A percentile compares a stretch with the other conserved stretches of the same genome.
Conservation (phyloP, 2,888 invertebrate genomes). For the Philereme vetulata region DNA sequence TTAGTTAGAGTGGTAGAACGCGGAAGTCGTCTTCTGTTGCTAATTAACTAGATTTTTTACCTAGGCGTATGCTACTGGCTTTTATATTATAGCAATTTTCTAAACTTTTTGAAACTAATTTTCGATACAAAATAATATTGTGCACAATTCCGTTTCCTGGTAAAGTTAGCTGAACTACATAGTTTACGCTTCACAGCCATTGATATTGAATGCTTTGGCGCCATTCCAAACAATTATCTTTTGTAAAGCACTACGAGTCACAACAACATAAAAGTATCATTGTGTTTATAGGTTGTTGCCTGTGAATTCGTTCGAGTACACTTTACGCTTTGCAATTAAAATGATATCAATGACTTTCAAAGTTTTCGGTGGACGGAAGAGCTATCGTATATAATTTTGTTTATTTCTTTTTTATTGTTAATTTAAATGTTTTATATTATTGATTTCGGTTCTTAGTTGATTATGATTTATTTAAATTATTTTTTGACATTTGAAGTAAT, state of each 20-base stretch:
- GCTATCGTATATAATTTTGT: no score
- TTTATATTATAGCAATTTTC: no score
- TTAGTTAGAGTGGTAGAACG: neutral
- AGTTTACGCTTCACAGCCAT: conserved; percentile 4
- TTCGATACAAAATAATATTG: neutral
- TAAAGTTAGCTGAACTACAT: conserved; percentile 3
- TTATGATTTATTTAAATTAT: no score
- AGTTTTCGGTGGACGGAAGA: no score
- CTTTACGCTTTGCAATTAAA: no score
- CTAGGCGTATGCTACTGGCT: no score
- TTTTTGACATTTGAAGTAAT: no score
- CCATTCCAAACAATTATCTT: conserved; percentile 15
- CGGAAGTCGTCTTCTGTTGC: neutral
- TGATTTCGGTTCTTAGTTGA: no score
- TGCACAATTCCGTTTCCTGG: neutral
- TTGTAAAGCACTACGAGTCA: neutral
- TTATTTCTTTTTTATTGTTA: no score
- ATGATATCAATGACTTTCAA: no score
- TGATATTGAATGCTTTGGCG: conserved; percentile 22
- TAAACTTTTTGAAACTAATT: no score
- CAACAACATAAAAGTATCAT: neutral
- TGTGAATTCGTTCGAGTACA: neutral
- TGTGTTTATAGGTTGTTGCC: neutral
- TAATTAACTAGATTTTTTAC: neutral
- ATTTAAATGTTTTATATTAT: no score